A percentile compares a stretch with the other conserved stretches of the same genome.
phyloP scores from a whole-genome alignment of 2,113 vertebrate genomes.

The Excalfactoria chinensis region DNA sequence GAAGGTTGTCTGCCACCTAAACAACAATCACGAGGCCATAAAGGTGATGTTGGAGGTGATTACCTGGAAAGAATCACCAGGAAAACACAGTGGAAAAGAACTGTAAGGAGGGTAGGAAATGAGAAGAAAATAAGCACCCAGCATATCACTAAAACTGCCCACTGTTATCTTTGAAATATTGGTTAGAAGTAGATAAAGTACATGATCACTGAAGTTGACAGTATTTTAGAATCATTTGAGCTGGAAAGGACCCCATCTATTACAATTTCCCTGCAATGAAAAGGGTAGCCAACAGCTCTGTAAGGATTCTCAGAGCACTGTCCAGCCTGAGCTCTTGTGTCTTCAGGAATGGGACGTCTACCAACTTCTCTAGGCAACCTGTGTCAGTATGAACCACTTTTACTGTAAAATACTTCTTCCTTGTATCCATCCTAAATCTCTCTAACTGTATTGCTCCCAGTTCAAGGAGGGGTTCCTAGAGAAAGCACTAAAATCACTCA shows the following conservation, averaged over 20 bases:
- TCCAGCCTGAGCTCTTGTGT: too few relatives aligned
- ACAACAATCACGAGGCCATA: neutral
- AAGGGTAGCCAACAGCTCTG: too few relatives aligned
- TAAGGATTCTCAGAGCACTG: too few relatives aligned
- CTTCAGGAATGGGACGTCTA: too few relatives aligned
- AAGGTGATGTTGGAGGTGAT: neutral
- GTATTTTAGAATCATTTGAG: neutral
- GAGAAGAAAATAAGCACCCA: neutral
- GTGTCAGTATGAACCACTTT: too few relatives aligned
- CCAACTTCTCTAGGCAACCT: too few relatives aligned
- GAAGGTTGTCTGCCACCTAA: neutral
- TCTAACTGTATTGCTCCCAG: accelerated
- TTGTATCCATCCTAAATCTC: neutral
- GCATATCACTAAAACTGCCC: neutral
- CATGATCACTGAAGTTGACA: neutral
- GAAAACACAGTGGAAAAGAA: neutral
- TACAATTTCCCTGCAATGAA: too few relatives aligned
- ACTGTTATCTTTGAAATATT: neutral
- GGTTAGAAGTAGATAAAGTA: neutral
- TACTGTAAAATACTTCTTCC: too few relatives aligned
- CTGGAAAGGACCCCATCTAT: too few relatives aligned
- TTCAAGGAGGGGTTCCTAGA: neutral
- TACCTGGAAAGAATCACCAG: neutral
- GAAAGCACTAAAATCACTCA: neutral
- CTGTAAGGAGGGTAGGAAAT: neutral